Conservation (phyloP, 1,140 invertebrate genomes). For the Hyles euphorbiae region DNA sequence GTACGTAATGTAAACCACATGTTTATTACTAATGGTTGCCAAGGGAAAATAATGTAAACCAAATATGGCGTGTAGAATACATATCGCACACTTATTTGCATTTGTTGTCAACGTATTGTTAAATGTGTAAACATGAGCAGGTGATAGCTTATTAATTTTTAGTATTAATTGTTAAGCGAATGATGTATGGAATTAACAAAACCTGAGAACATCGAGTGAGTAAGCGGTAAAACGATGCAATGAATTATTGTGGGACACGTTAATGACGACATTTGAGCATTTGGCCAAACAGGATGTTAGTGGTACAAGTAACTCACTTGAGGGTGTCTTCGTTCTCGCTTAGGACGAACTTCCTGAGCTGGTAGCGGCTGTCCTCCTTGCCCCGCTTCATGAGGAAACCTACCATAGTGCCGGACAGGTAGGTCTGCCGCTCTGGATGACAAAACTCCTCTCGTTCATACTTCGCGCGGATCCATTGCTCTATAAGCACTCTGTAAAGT, state of each 20-base stretch:
- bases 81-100: too few relatives aligned
- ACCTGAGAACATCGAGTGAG: neutral
- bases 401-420: conserved; percentile 87
- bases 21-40: too few relatives aligned
- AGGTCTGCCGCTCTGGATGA: conserved; percentile 84
- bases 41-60: too few relatives aligned
- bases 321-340: conserved; percentile 87
- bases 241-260: neutral
- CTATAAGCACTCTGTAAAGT: conserved; percentile 85
- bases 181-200: conserved; percentile 4
- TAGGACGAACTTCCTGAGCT: conserved; percentile 89
- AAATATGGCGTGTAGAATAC: too few relatives aligned
- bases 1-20: too few relatives aligned
- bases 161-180: conserved; percentile 7
- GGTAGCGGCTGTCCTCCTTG: conserved; percentile 89
- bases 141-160: conserved; percentile 4
- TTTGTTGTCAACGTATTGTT: too few relatives aligned
- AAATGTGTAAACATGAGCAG: too few relatives aligned
- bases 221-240: conserved; percentile 4
- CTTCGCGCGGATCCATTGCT: conserved; percentile 94
- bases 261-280: conserved; percentile 6
- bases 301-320: conserved; percentile 53
- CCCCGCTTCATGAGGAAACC: conserved; percentile 93
- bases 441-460: conserved; percentile 93
- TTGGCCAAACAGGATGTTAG: neutral